Conservation (phyloP, 1,140 invertebrate genomes). For the Musca domestica region DNA sequence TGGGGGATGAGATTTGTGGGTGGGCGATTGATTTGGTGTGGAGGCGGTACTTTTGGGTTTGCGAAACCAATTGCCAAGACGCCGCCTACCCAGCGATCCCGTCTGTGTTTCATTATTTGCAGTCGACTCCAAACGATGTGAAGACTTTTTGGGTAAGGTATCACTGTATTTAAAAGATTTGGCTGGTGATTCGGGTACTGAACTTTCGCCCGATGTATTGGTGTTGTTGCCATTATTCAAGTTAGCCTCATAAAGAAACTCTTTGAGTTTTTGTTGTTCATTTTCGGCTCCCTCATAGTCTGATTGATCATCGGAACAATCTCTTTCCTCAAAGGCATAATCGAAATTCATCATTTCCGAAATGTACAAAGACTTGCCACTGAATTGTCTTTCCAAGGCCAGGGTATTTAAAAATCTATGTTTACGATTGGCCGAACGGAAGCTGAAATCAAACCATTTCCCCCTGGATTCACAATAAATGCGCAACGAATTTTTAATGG, state of each 20-base stretch:
- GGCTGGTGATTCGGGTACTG: conserved; percentile 46
- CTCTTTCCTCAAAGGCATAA: conserved; percentile 43
- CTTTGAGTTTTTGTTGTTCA: conserved; percentile 6
- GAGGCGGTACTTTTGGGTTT: conserved; percentile 51
- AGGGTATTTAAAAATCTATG: conserved; percentile 49
- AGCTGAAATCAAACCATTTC: conserved; percentile 54
- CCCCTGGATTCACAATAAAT: conserved; percentile 49
- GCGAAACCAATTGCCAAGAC: conserved; percentile 51
- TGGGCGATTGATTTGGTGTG: conserved; percentile 53
- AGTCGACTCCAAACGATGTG: conserved; percentile 37
- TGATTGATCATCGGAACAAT: conserved; percentile 43
- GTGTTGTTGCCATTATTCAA: conserved; percentile 28
- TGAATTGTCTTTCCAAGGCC: conserved; percentile 50
- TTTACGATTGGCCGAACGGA: conserved; percentile 50
- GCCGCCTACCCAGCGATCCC: conserved; percentile 45
- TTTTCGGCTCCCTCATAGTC: conserved; percentile 43
- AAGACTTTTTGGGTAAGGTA: conserved; percentile 47
- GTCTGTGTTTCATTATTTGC: conserved; percentile 30
- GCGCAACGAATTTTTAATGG: conserved; percentile 49
- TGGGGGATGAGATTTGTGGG: conserved; percentile 38
- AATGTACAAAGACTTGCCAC: conserved; percentile 46
- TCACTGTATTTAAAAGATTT: conserved; percentile 40
- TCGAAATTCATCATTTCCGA: conserved; percentile 50
- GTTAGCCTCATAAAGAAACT: neutral
- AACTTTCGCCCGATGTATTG: conserved; percentile 44